Base-by-base conservation (phyloP, 2,888 invertebrate genomes). In the Cheilosia scutellata region DNA sequence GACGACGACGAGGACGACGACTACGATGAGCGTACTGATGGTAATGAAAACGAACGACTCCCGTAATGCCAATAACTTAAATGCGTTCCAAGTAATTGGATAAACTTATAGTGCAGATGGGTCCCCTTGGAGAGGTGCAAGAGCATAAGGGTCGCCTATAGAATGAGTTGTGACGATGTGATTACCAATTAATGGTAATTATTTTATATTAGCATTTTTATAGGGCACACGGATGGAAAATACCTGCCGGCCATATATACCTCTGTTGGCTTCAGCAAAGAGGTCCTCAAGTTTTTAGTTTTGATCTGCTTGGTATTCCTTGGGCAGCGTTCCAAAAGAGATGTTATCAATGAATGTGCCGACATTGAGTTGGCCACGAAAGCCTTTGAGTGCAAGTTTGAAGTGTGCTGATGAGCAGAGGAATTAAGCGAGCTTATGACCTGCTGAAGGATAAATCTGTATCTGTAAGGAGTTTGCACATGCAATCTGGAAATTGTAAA, bases 161-260 rank as follows among this genome's bases (percentile, higher is more conserved):
- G 68, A 76, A 86, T 86, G 86, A 82, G 82, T 77, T 86, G 86
- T 77, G 82, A 82, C 68, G 76, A 76, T 66, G 76, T 86, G 87
- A 86, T 87, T 83, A 84, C 79, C 89, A 89, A 89, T 89, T 89
- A 89, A 89, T 88, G 88, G 89, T 89, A 88, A 89, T 89, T 89
- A 89, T 89, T 89, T 89, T 88, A 88, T 88, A 88, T 89, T 89
- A 88, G 88, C 88, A 89, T 89, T 88, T 88, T 87, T 75, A 78
- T 82, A 72, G 76, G 74, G 70, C 80, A 68, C 49, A 47, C 51
- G 58, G 47, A 25, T 65, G 53, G 9, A 31, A 31, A 37, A 49
- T 37, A 47, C 9, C 71, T 66, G 44, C 65, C 37, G 42, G 47
- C 16, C 47, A 47, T 20, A 47, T 16, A 20, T 51, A 42, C 27